These are phyloP conservation scores for Ceriagrion tenellum DNA, from an alignment of 2,888 invertebrate species.

Conservation along the genomic window DNA sequence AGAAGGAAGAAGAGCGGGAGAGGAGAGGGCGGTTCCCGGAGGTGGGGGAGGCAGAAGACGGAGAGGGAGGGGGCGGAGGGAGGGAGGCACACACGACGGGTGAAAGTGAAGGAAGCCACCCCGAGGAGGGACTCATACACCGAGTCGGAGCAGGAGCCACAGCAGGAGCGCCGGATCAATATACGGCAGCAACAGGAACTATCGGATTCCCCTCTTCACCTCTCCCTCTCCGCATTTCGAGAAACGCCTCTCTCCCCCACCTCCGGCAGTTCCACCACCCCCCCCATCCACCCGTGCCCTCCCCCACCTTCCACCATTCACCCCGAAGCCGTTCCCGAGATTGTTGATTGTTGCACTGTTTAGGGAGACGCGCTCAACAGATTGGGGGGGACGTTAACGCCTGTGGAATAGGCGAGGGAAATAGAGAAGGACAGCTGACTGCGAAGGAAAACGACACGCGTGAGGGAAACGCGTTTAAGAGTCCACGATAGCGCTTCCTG, in stretches of 20 bases:
- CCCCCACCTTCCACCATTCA: not conserved
- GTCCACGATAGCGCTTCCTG: no score
- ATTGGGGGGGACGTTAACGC: not conserved
- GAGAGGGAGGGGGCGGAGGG: not conserved
- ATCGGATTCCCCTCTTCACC: not conserved
- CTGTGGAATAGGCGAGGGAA: not conserved
- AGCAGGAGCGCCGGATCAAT: slow-evolving; percentile 60
- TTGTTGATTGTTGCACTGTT: slow-evolving; percentile 36
- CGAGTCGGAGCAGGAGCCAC: no score
- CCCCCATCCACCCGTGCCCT: not conserved
- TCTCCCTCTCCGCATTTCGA: not conserved
- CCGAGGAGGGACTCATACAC: no score
- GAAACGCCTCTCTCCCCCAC: not conserved
- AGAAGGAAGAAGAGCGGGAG: not conserved
- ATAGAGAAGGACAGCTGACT: not conserved
- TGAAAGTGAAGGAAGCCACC: slow-evolving; percentile 10
- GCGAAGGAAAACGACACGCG: not conserved
- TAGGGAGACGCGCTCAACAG: slow-evolving; percentile 25
- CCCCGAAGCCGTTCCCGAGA: not conserved
- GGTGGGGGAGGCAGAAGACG: no score
- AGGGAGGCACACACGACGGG: not conserved
- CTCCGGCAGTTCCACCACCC: not conserved
- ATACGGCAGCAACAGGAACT: slow-evolving; percentile 45
- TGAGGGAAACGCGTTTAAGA: no score
- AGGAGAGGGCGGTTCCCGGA: not conserved